A percentile compares a stretch with the other conserved stretches of the same genome.
phyloP scores from a whole-genome alignment of 1,140 invertebrate genomes.

The Pseudomyrmex sp. region DNA sequence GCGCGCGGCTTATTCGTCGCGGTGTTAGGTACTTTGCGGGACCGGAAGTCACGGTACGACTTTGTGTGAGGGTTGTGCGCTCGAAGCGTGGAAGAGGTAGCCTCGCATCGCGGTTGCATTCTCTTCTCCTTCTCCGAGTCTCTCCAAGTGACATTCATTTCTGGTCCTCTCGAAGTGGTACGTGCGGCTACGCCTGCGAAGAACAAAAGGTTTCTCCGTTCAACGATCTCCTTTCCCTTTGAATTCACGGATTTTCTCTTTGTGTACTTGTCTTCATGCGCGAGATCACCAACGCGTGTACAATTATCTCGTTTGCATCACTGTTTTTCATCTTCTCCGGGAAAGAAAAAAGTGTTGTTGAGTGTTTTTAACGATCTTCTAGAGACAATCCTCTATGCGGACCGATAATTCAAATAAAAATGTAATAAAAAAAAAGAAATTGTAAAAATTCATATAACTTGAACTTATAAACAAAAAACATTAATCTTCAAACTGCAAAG shows the following conservation, averaged over 20 bases:
- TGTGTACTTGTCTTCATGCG: neutral
- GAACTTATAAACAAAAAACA: too few relatives aligned
- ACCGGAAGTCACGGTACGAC: conserved; percentile 45
- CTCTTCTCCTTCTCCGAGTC: neutral
- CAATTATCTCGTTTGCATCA: neutral
- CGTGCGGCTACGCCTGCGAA: conserved; percentile 19
- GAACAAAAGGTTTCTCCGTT: conserved; percentile 31
- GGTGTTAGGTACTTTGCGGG: neutral
- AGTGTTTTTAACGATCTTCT: too few relatives aligned
- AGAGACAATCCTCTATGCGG: too few relatives aligned
- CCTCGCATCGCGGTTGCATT: conserved; percentile 18
- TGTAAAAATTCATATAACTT: too few relatives aligned
- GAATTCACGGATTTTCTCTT: too few relatives aligned
- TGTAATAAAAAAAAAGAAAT: too few relatives aligned
- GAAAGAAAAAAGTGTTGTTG: neutral
- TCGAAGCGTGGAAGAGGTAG: conserved; percentile 40
- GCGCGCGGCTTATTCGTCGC: neutral
- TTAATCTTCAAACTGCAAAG: too few relatives aligned
- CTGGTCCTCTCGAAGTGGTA: conserved; percentile 40
- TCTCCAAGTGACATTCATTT: neutral
- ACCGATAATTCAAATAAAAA: too few relatives aligned
- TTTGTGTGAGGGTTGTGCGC: conserved; percentile 39
- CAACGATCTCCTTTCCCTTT: neutral
- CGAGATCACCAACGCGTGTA: conserved; percentile 30
- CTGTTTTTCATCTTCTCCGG: conserved; percentile 5